Base-by-base conservation (phyloP, 2,888 invertebrate genomes). In the Plutella xylostella region DNA sequence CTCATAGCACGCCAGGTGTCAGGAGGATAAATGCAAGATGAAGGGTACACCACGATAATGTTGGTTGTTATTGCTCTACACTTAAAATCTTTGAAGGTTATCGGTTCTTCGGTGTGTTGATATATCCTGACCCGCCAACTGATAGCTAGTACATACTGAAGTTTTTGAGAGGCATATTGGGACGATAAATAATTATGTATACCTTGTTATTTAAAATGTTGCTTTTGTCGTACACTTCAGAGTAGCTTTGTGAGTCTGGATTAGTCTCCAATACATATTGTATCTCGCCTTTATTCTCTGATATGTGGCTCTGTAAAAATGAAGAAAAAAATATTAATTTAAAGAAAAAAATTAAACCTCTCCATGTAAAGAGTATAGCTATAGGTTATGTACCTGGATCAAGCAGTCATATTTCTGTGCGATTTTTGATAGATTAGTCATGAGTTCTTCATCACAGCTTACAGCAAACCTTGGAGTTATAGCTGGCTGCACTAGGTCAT, bases 391-490 rank as follows among this genome's bases (percentile, higher is more conserved):
- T 53, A 92, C 93, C 87, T 94, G 96, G 57, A 95, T 88, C 49
- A 87, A 88, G 45, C 94, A 80, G 58, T 91, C 70, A 55, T 89
- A 82, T 54, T 87, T 79, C 39, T 78, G 73, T 0, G 95, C 92
- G 43, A 96, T 73, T 43, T 84, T 63, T 2, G 89, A 90, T 18
- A 97, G 75, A 20, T 85, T 76, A 45, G 69, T 78, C 87, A 96
- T 87, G 5, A 94, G 80, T n/a, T 88, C 75, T 60, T 85, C 82
- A 48, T 90, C 88, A 63, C 95, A 93, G 57, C 92, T 91, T 15
- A 94, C 63, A 3, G 94, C 95, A 80, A 96, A 96, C 58, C 93
- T 85, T 34, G 96, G 96, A 1, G 95, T 94, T 22, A 97, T 88
- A 4, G 92, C 85, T 0, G 96, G 94, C 53, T 87, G 77, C 0